A percentile compares a stretch with the other conserved stretches of the same genome.
These are phyloP conservation scores for Micromussa lordhowensis DNA, from an alignment of 92 coral and sea anemone genomes.

Conservation along the genomic window DNA sequence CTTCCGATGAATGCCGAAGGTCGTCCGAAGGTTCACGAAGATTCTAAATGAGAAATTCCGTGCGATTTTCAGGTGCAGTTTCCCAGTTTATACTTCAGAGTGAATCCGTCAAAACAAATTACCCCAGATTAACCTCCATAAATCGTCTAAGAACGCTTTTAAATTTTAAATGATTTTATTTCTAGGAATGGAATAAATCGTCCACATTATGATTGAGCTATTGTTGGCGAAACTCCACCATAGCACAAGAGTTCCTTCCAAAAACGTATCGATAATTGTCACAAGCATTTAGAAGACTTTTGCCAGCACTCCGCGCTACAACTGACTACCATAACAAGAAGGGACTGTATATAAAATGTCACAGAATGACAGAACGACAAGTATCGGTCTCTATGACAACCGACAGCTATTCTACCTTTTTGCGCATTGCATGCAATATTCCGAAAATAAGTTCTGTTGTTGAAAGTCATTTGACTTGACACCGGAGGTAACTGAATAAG, in stretches of 20 bases:
- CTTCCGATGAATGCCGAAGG: slow-evolving; percentile 2
- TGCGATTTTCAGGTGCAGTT: neutral
- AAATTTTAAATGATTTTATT: neutral
- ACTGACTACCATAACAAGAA: neutral
- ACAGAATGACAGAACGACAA: neutral
- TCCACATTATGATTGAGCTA: neutral
- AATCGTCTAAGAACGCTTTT: neutral
- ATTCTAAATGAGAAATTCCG: neutral
- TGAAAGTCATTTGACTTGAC: neutral
- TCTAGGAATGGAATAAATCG: neutral
- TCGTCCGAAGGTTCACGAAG: neutral
- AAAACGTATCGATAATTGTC: neutral
- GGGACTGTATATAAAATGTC: neutral
- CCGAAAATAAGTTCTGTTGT: neutral
- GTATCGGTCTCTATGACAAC: slow-evolving; percentile 7
- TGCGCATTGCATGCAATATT: neutral
- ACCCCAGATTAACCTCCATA: neutral
- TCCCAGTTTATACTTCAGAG: neutral
- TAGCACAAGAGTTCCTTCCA: neutral
- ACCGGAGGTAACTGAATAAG: neutral
- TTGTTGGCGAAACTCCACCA: neutral
- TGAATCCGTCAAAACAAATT: neutral
- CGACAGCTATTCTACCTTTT: neutral
- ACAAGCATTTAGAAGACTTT: neutral
- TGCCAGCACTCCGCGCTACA: neutral